Conservation (phyloP, 2,797 vertebrate species). For the Accipiter fasciatus region DNA sequence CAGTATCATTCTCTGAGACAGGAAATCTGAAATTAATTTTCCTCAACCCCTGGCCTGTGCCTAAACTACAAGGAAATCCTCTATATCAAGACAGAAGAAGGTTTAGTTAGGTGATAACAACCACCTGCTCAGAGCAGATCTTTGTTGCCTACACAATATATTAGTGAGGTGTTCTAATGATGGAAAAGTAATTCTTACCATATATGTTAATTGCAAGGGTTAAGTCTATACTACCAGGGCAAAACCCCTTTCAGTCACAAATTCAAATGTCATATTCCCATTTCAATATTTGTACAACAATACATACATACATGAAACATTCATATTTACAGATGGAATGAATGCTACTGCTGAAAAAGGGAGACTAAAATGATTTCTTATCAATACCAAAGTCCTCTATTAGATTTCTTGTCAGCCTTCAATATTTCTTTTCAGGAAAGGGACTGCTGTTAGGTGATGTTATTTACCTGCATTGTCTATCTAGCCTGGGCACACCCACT, state of each 20-base stretch:
- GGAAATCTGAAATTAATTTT: neutral
- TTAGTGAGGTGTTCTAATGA: neutral
- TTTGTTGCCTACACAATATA: neutral
- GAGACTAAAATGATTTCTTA: neutral
- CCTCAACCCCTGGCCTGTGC: neutral
- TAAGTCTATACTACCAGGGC: neutral
- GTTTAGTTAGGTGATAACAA: neutral
- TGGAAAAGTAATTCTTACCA: neutral
- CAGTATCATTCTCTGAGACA: neutral
- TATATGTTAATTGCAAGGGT: neutral
- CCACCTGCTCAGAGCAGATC: neutral
- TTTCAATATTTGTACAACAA: neutral
- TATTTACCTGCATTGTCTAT: neutral
- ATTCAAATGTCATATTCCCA: neutral
- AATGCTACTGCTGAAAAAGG: neutral
- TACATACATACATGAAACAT: neutral
- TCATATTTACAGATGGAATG: neutral
- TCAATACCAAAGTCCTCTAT: neutral
- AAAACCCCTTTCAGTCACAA: neutral
- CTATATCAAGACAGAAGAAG: neutral
- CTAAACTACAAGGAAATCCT: neutral
- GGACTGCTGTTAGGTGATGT: neutral
- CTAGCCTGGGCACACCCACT: neutral
- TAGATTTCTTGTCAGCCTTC: neutral
- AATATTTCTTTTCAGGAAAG: neutral